Base-by-base conservation (phyloP, 2,888 invertebrate genomes). In the Meganola albula region DNA sequence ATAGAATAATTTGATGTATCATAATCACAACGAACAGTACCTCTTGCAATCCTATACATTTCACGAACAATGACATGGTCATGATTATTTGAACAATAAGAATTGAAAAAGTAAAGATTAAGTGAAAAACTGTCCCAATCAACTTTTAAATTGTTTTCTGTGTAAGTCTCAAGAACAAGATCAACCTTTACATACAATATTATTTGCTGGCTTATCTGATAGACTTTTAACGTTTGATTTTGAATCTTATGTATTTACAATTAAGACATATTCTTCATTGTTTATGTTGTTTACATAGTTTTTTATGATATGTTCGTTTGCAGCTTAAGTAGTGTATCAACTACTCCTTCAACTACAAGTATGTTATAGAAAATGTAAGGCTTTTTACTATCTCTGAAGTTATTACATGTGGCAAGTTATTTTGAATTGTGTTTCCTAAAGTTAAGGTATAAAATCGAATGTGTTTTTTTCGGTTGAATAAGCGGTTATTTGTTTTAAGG, bases 401-500 rank as follows among this genome's bases (percentile, higher is more conserved):
- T n/a, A 43, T 40, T 32, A 22, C 23, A 32, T 34, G 14, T 34
- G 31, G 24, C 31, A 38, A 12, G 30, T 41, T 34, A 65, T 54
- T 59, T 53, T 69, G 38, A 50, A 41, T 65, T 63, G 58, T 77
- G 57, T 55, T 44, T 22, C 27, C 38, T 44, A 31, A 46, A 18
- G 24, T 53, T 69, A 76, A 55, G 44, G 74, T 67, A 27, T 39
- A 31, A 40, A 67, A 69, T 74, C 29, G 56, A 40, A 40, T 61
- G 58, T 12, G n/a, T 38, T 40, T 48, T 44, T 39, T 39, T 52
- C 44, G 44, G 44, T 31, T 65, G 61, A 71, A 74, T 67, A 67
- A 67, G 71, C 60, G 69, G 71, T 74, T 82, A 77, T 82, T 83
- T 80, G 80, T 80, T 83, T 80, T 76, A 74, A 79, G 72, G 67